Evolutionary conservation across 2,113 vertebrate genomes (phyloP).

Genomic region (Chitala chitala): DNA sequence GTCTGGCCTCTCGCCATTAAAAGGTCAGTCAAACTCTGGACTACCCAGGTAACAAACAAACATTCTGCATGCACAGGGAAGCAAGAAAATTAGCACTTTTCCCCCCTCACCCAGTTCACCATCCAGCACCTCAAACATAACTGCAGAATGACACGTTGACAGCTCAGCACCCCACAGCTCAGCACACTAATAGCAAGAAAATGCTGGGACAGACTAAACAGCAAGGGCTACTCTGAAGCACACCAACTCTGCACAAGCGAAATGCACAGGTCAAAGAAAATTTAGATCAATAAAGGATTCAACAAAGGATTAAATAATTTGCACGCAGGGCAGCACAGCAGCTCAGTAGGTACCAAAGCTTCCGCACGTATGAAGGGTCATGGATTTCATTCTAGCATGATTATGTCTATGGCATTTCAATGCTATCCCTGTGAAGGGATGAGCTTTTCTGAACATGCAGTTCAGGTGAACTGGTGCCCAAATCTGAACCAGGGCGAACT

Average conservation of each 20-base stretch:
- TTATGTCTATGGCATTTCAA: no score
- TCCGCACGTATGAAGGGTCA: no score
- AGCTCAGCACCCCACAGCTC: background rate
- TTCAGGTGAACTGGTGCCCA: no score
- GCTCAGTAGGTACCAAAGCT: no score
- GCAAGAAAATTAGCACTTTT: slow-evolving; percentile 7
- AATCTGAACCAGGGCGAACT: no score
- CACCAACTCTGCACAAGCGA: background rate
- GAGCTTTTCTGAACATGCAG: no score
- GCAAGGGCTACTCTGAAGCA: background rate
- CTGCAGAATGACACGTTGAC: background rate
- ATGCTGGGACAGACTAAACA: background rate
- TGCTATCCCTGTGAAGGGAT: no score
- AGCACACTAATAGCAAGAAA: background rate
- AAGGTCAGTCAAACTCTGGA: slow-evolving; percentile 25
- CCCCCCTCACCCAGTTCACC: background rate
- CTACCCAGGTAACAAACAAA: slow-evolving; percentile 16
- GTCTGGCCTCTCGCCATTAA: background rate
- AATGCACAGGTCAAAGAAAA: no score
- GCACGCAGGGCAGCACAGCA: no score
- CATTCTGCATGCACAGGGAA: slow-evolving; percentile 5
- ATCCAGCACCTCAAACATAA: background rate
- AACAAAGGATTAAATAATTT: no score
- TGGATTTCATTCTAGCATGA: no score
- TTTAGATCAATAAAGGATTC: no score